Evolutionary conservation across 2,888 invertebrate species (phyloP).

Genomic region (Aleiodes leptofemur): DNA sequence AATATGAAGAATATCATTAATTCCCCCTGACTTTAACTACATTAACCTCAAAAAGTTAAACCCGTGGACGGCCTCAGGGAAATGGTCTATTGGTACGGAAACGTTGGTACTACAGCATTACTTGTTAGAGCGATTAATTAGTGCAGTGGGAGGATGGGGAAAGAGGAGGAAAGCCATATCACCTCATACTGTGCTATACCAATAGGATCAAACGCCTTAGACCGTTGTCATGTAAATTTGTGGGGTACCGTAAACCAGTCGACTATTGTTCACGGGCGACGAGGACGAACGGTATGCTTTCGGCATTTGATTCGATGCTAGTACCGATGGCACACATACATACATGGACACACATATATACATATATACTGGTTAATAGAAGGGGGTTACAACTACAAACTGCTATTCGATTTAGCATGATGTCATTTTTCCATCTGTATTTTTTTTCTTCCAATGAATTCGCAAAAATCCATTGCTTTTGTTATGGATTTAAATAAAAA

Average conservation of each 20-base stretch:
- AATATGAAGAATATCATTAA: no score
- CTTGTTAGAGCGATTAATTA: conserved; percentile 65
- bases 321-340: conserved; percentile 18
- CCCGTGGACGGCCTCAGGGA: neutral
- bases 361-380: no score
- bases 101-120: conserved; percentile 17
- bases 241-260: conserved; percentile 54
- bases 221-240: conserved; percentile 63
- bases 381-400: conserved; percentile 12
- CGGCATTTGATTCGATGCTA: conserved; percentile 42
- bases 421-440: conserved; percentile 19
- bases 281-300: conserved; percentile 40
- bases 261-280: conserved; percentile 42
- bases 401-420: conserved; percentile 14
- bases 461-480: neutral
- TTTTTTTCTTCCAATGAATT: conserved; percentile 9
- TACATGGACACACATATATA: conserved; percentile 8
- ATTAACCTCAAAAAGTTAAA: conserved; percentile 1
- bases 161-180: conserved; percentile 40
- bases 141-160: conserved; percentile 57
- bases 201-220: conserved; percentile 62
- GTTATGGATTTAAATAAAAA: neutral
- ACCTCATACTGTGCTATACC: conserved; percentile 39
- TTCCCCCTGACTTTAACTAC: no score
- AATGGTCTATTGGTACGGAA: conserved; percentile 12